These are phyloP conservation scores for Protobothrops flavoviridis DNA, from an alignment of 2,113 vertebrate species.

Conservation along the genomic window DNA sequence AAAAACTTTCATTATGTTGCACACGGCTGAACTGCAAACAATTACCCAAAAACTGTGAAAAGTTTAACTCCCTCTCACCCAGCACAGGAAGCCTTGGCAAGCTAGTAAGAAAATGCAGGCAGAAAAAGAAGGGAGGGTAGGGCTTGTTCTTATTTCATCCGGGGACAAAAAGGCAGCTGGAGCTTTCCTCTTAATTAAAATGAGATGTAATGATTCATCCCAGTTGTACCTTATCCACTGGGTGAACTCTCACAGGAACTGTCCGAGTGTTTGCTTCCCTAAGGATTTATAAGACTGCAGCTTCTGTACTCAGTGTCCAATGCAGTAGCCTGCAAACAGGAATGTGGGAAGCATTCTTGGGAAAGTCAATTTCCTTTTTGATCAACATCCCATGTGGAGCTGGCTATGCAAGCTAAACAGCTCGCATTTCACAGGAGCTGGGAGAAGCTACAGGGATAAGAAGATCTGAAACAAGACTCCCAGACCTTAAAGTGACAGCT, in stretches of 20 bases:
- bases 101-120: constrained; percentile 21
- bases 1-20: constrained; percentile 85
- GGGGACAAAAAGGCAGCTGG: background rate
- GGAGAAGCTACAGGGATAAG: background rate
- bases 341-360: background rate
- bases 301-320: background rate
- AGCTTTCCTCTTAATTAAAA: constrained; percentile 49
- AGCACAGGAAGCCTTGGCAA: background rate
- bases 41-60: constrained; percentile 74
- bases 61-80: constrained; percentile 76
- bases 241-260: constrained; percentile 26
- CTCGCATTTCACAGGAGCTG: background rate
- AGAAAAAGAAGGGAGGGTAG: background rate
- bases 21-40: constrained; percentile 77
- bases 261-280: background rate
- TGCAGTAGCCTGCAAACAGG: background rate
- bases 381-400: background rate
- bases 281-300: background rate
- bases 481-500: background rate
- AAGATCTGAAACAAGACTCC: background rate
- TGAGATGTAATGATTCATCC: constrained; percentile 38
- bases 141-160: background rate
- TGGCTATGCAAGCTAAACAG: background rate
- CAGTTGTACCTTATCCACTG: constrained; percentile 41
- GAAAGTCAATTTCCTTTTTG: background rate